Evolutionary conservation across 2,888 invertebrate species (phyloP).

Genomic region (Tanypteryx hageni): DNA sequence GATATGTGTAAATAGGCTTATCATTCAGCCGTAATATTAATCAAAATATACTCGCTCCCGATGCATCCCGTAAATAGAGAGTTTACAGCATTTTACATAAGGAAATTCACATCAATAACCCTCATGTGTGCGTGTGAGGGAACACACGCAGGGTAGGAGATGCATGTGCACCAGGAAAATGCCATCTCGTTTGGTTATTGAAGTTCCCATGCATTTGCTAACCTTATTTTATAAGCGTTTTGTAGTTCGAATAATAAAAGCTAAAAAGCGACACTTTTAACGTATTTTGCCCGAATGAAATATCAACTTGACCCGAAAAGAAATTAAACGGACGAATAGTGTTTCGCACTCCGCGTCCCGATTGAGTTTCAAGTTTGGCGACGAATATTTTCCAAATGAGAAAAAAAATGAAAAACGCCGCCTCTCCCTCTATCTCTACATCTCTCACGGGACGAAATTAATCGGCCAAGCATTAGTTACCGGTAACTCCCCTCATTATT

Average conservation of each 20-base stretch:
- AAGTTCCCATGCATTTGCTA: too few species aligned
- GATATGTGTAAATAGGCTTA: too few species aligned
- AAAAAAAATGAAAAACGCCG: neutral
- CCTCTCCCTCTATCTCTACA: neutral
- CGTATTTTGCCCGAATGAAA: neutral
- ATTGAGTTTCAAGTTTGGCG: neutral
- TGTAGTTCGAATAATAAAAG: neutral
- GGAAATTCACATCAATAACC: too few species aligned
- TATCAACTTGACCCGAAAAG: neutral
- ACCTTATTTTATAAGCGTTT: neutral
- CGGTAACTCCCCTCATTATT: conserved; percentile 45
- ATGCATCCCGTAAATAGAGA: too few species aligned
- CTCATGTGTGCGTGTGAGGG: too few species aligned
- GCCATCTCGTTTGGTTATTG: too few species aligned
- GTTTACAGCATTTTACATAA: too few species aligned
- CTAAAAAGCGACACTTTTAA: neutral
- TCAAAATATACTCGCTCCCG: too few species aligned
- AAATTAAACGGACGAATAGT: neutral
- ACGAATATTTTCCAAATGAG: neutral
- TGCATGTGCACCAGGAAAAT: too few species aligned
- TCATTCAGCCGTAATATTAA: too few species aligned
- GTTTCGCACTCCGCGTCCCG: neutral
- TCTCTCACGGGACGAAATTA: conserved; percentile 9
- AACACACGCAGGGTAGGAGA: too few species aligned
- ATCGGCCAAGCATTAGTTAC: conserved; percentile 31